Base-by-base conservation (phyloP, 2,888 invertebrate species). In the Vesta saturnalis region DNA sequence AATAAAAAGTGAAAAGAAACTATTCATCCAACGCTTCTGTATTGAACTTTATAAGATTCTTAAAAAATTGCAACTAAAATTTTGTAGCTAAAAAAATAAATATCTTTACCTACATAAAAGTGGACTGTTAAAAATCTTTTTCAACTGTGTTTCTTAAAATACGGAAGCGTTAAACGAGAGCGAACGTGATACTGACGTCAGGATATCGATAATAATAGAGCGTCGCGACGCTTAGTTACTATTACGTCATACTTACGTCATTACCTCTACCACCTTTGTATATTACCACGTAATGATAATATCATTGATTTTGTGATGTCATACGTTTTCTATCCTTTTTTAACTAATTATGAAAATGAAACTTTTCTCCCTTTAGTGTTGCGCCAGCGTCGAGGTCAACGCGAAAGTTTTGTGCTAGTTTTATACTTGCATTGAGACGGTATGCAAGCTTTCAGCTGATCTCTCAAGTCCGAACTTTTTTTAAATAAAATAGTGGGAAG, bases 201-300 rank as follows among this genome's bases (percentile, higher is more conserved):
- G 72, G 71, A 59, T 74, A 72, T 74, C 75, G 77, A 74, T 78
- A 79, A 76, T 77, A 77, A 77, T 73, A 77, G 72, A 70, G 72
- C 77, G 78, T 73, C 78, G 75, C 74, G 77, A 71, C 77, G 76
- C 73, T 65, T 57, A 56, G 56, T 72, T 66, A 74, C 77, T 72
- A 62, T 73, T 72, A 77, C 79, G 79, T 78, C 75, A 76, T 64
- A 70, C 69, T 74, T 76, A 77, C 80, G 79, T 79, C 78, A 80
- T 72, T 60, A 21, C 67, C 74, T 72, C 75, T 76, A n/a, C n/a
- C 77, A 74, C 75, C 77, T 74, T 75, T 77, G 71, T 65, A 61
- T 59, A 60, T 39, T 35, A 66, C 78, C 76, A 78, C 80, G 80
- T 80, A 76, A 80, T 69, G 35, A 54, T 64, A 35, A 73, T 71